Evolutionary conservation across 2,113 vertebrate genomes (phyloP), one percentile per base, ranked within the genome.

Genomic region (Clarias batrachus): DNA sequence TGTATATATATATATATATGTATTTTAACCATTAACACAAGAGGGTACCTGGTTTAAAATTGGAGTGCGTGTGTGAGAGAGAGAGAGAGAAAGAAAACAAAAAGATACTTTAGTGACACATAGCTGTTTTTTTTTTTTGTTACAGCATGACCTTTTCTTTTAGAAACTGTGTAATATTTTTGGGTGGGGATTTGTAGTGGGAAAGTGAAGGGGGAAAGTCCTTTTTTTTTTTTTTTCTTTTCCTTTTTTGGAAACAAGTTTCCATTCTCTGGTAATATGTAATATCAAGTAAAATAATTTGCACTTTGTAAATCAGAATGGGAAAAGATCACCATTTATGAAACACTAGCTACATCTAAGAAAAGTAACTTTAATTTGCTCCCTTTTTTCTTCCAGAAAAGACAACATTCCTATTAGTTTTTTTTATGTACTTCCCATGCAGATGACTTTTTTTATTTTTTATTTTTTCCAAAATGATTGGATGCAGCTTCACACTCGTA

Each of bases 131-230:
- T 37, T 48, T 48, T 87, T 90, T 91, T 94, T 91, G 91, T 92
- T 92, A 92, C 93, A 93, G 96, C 93, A 95, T 96, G 96, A 94
- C 92, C 93, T 96, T 96, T 96, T 94, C 93, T 94, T 93, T 94
- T 94, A 94, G 94, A 89, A 89, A 80, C 83, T 89, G 83, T 85
- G 37, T 57, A 74, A 9, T 23, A n/a, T 73, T 12, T 12, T 54
- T 14, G 41, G 59, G 59, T 82, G 52, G 71, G 81, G 59, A 80
- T 66, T 62, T 79, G 37, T 74, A 82, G 85, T 80, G 82, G 33
- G 30, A 9, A 60, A 54, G n/a, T 14, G 60, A 63, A 3, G 27
- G 83, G 37, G 7, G 30, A 7, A 33, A 48, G 59, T 77, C 1
- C n/a, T 23, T 68, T 56, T 63, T 30, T 56, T n/a, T 1, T 80